Conservation (phyloP, 2,888 invertebrate species). For the Drosophila suboccidentalis region DNA sequence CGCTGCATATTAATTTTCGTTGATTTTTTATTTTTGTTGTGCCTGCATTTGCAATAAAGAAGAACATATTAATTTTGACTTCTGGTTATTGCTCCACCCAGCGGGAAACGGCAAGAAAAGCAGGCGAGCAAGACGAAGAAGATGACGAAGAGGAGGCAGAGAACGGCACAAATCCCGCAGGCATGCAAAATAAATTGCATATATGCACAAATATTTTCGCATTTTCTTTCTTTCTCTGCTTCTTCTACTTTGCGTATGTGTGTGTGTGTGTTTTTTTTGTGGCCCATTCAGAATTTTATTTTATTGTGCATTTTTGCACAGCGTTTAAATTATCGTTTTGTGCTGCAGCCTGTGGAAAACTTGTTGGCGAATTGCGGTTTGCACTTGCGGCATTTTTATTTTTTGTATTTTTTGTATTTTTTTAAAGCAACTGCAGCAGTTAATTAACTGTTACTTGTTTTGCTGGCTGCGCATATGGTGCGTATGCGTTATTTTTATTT, state of each 20-base stretch:
- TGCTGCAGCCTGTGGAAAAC: slow-evolving; percentile 52
- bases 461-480: slow-evolving; percentile 47
- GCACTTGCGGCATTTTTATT: slow-evolving; percentile 38
- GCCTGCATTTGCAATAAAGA: slow-evolving; percentile 76
- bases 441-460: slow-evolving; percentile 55
- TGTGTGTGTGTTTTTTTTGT: slow-evolving; percentile 31
- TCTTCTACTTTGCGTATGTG: slow-evolving; percentile 30
- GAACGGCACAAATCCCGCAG: slow-evolving; percentile 47
- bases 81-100: slow-evolving; percentile 71
- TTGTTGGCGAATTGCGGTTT: slow-evolving; percentile 60
- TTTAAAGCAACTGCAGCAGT: slow-evolving; percentile 34
- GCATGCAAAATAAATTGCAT: slow-evolving; percentile 76
- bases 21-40: slow-evolving; percentile 38
- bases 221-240: slow-evolving; percentile 51
- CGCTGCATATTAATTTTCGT: slow-evolving; percentile 76
- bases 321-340: slow-evolving; percentile 54
- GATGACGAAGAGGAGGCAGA: neutral
- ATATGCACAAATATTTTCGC: slow-evolving; percentile 71
- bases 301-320: slow-evolving; percentile 50
- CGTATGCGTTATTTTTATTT: slow-evolving; percentile 61
- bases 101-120: slow-evolving; percentile 9
- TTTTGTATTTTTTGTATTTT: slow-evolving; percentile 3
- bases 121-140: neutral
- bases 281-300: slow-evolving; percentile 72
- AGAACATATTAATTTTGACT: slow-evolving; percentile 80